Base-by-base conservation (phyloP, 2,113 vertebrate species). In the Callipepla squamata region DNA sequence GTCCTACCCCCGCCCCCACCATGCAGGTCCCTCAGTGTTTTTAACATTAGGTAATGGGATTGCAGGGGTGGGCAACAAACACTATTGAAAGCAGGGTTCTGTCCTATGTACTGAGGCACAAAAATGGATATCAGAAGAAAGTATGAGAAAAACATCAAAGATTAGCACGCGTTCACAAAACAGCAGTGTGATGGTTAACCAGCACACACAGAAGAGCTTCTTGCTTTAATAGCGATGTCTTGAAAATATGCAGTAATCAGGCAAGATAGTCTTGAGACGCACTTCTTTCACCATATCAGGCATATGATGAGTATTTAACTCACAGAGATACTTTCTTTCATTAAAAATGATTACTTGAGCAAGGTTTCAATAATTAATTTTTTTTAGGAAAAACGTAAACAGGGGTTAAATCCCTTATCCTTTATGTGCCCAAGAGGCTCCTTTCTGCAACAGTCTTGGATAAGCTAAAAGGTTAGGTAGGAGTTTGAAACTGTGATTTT, bases 231-330 rank as follows among this genome's bases (percentile, higher is more conserved):
- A 77, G 53, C 44, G 44, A 62, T 68, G 67, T 34, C 51, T 75
- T 80, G 70, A 86, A 92, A 88, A 76, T 36, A 44, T 23, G 17
- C 42, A 51, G 69, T 65, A 96, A 88, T 95, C 90, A 92, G 51
- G 34, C 59, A 84, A n/a, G 7, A 80, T 82, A 78, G 55, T 74
- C 82, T 92, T 78, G 47, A 94, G 84, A 76, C 63, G 6, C 79
- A 77, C 58, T 96, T 91, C 67, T 92, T 85, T 79, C 48, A 67
- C 23, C 79, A n/a, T 38, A 89, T 92, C 63, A 93, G 69, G 40
- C 22, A 51, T 68, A 67, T 80, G 63, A 80, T 89, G n/a, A 88
- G 53, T 3, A 20, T 88, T 93, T 95, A 87, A 72, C 57, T 65
- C 59, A 55, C 47, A 72, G 61, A 75, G 23, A 66, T 82, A 44